Evolutionary conservation across 2,113 vertebrate genomes (phyloP).

Genomic region (Aptenodytes forsteri): DNA sequence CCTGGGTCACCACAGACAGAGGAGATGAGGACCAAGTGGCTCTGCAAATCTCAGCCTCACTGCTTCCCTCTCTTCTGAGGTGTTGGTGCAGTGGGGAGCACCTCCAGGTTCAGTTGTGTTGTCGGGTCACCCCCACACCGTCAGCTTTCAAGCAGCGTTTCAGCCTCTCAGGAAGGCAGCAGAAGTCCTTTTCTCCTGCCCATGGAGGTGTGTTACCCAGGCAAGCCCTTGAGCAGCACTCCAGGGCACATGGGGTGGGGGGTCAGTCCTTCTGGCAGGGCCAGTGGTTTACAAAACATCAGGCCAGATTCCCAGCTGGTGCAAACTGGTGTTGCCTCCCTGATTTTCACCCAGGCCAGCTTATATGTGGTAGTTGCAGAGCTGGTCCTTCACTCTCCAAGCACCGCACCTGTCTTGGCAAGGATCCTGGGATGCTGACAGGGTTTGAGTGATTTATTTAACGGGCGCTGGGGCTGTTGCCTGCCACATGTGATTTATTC

Average conservation of each 20-base stretch:
- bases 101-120: background rate
- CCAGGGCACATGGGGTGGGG: accelerated
- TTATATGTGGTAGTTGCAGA: background rate
- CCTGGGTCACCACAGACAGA: accelerated
- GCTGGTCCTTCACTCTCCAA: background rate
- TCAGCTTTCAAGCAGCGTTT: background rate
- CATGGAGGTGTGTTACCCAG: background rate
- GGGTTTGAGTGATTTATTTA: background rate
- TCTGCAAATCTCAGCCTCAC: background rate
- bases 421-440: background rate
- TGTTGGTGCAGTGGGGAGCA: background rate
- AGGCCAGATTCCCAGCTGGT: background rate
- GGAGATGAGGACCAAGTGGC: background rate
- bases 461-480: background rate
- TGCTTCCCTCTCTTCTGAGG: background rate
- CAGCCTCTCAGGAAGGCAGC: background rate
- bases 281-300: background rate
- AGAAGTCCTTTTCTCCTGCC: background rate
- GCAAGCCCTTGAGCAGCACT: background rate
- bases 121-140: background rate
- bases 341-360: background rate
- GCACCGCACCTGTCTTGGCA: background rate
- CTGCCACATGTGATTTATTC: background rate
- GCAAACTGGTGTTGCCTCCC: background rate
- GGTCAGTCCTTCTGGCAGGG: background rate